Conservation (phyloP, 1,140 invertebrate genomes). For the Hermetia illucens region DNA sequence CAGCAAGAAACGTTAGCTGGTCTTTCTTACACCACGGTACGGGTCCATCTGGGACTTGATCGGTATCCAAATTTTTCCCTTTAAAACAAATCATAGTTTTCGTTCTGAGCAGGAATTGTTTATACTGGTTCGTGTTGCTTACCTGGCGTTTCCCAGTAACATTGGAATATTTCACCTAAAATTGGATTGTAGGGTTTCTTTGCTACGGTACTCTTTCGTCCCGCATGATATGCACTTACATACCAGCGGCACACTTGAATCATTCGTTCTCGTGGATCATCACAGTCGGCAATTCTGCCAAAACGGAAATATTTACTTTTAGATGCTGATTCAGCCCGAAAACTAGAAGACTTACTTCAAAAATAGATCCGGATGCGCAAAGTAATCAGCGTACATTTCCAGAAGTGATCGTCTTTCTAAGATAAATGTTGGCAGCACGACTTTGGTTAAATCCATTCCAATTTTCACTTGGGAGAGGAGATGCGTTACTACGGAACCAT, state of each 20-base stretch:
- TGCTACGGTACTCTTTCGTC: slow-evolving; percentile 82
- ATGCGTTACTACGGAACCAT: slow-evolving; percentile 89
- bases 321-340: not conserved
- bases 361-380: slow-evolving; percentile 94
- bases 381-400: slow-evolving; percentile 97
- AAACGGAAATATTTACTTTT: slow-evolving; percentile 2
- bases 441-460: slow-evolving; percentile 97
- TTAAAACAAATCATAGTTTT: not conserved
- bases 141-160: slow-evolving; percentile 62
- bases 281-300: slow-evolving; percentile 65
- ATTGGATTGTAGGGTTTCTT: slow-evolving; percentile 98
- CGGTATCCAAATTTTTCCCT: slow-evolving; percentile 15
- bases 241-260: slow-evolving; percentile 90
- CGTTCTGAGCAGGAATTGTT: not conserved
- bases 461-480: slow-evolving; percentile 92
- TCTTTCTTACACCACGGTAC: slow-evolving; percentile 66
- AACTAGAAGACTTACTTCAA: slow-evolving; percentile 54
- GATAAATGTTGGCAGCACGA: slow-evolving; percentile 92
- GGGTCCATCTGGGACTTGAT: slow-evolving; percentile 51
- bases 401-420: slow-evolving; percentile 86
- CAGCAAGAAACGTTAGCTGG: slow-evolving; percentile 83
- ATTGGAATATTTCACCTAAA: slow-evolving; percentile 86
- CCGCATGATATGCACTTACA: slow-evolving; percentile 92
- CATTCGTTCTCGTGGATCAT: slow-evolving; percentile 77
- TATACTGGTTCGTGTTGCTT: not conserved